Evolutionary conservation across 2,113 vertebrate genomes (phyloP), one percentile per base, ranked within the genome.

Genomic region (Sarotherodon lohbergeri): DNA sequence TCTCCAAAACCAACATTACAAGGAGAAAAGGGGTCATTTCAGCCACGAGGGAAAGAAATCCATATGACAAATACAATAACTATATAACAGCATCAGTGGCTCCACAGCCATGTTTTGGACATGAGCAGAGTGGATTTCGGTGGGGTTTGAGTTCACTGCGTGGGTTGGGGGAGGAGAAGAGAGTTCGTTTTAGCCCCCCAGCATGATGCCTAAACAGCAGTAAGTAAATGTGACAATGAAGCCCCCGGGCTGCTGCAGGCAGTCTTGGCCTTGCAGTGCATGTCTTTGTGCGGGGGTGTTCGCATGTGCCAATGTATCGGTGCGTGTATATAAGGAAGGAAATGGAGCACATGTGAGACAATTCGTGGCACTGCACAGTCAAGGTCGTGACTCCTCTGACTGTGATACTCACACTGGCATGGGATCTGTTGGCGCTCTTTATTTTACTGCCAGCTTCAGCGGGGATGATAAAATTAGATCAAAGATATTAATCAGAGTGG

Each of bases 201-300:
- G 93, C 85, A 90, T 92, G 92, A 90, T 89, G 92, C 93, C 92
- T 93, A 95, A 96, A 95, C 93, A 93, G 82, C 85, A 85, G 85
- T 96, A 94, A 95, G 91, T 80, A 80, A 91, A 95, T 93, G 92
- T 95, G 95, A 96, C 94, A 96, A 94, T 94, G 91, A 91, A 83
- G 80, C 91, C 94, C 92, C 66, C 6, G 80, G 91, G 94, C 91
- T 71, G 83, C 90, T 61, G 82, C 86, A 88, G 81, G 89, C 89
- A 80, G 61, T 90, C 86, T 89, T 89, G 89, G 90, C 55, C 87
- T 90, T 66, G 92, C 84, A 90, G 90, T 87, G 90, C 76, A 61
- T 87, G 84, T 84, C 16, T 83, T 66, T 59, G 56, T 85, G 91
- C 84, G 82, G 41, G 17, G 85, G 82, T 81, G 86, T 89, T 82